Conservation (phyloP, 2,113 vertebrate species). For the Ptychochromis oligacanthus region DNA sequence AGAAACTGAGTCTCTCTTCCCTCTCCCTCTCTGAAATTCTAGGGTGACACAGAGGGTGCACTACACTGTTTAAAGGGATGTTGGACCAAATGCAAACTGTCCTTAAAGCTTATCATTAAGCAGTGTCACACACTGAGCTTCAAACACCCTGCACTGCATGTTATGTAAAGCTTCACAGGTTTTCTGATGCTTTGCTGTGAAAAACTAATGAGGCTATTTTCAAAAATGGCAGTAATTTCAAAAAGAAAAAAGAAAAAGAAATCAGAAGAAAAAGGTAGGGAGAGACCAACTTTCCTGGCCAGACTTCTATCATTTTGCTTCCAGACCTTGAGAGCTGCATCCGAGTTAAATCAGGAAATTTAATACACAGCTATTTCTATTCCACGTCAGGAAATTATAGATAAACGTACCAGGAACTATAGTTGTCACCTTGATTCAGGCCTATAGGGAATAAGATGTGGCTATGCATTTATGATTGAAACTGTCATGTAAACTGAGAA, state of each 20-base stretch:
- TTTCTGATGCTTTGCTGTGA: neutral
- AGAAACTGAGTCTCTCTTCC: neutral
- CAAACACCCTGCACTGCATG: slow-evolving; percentile 1
- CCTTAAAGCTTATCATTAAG: slow-evolving; percentile 29
- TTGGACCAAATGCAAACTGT: neutral
- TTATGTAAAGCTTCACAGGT: slow-evolving; percentile 23
- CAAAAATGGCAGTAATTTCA: slow-evolving; percentile 44
- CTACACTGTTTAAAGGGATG: neutral
- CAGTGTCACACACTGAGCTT: slow-evolving; percentile 19
- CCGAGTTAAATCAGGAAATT: slow-evolving; percentile 22
- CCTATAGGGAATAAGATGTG: slow-evolving; percentile 39
- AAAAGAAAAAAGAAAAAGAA: neutral
- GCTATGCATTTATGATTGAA: slow-evolving; percentile 38
- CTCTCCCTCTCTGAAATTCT: neutral
- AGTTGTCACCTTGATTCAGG: slow-evolving; percentile 39
- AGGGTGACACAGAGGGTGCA: neutral
- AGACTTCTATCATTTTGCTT: slow-evolving; percentile 14
- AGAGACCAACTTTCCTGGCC: neutral
- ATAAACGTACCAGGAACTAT: slow-evolving; percentile 12
- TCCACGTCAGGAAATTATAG: slow-evolving; percentile 4
- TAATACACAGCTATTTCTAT: neutral
- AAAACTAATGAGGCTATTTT: slow-evolving; percentile 55
- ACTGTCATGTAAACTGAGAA: slow-evolving; percentile 5
- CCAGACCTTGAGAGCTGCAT: slow-evolving; percentile 2
- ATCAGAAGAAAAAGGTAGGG: neutral